Conservation (phyloP, 1,140 invertebrate genomes). For the Rhyzopertha dominica region DNA sequence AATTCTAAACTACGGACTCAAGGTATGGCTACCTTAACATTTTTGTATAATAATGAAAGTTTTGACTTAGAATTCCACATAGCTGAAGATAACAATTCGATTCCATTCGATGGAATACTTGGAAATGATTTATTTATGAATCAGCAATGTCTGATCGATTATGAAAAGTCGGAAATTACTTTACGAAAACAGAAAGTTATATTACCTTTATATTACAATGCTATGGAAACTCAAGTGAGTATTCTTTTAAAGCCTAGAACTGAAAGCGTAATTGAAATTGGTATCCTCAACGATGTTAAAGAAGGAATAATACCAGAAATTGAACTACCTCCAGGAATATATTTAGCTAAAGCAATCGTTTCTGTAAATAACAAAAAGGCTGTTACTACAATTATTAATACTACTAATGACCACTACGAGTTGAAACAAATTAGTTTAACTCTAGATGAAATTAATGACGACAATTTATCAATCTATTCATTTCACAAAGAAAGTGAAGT, state of each 20-base stretch:
- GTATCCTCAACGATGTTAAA: slow-evolving; percentile 17
- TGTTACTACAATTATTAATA: slow-evolving; percentile 25
- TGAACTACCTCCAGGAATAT: slow-evolving; percentile 15
- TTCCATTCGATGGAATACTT: slow-evolving; percentile 21
- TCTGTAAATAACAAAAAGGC: slow-evolving; percentile 14
- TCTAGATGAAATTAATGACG: too few relatives aligned
- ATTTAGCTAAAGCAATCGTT: slow-evolving; percentile 16
- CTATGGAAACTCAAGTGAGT: too few relatives aligned
- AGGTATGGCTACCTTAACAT: slow-evolving; percentile 2
- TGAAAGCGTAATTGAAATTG: slow-evolving; percentile 17
- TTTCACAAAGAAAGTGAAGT: too few relatives aligned
- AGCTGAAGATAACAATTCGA: slow-evolving; percentile 4
- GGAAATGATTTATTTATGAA: slow-evolving; percentile 18
- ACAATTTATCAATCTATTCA: too few relatives aligned
- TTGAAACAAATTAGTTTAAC: too few relatives aligned
- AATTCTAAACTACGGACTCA: background rate
- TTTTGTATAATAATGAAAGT: slow-evolving; percentile 2
- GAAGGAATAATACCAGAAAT: slow-evolving; percentile 18
- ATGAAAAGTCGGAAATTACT: slow-evolving; percentile 4
- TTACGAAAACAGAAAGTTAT: background rate
- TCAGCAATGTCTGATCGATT: slow-evolving; percentile 9
- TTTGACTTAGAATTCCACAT: slow-evolving; percentile 20
- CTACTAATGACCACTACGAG: too few relatives aligned
- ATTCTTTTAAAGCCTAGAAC: slow-evolving; percentile 6
- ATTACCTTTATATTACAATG: too few relatives aligned